Conservation (phyloP, 2,888 invertebrate genomes). For the Epirrita christyi region DNA sequence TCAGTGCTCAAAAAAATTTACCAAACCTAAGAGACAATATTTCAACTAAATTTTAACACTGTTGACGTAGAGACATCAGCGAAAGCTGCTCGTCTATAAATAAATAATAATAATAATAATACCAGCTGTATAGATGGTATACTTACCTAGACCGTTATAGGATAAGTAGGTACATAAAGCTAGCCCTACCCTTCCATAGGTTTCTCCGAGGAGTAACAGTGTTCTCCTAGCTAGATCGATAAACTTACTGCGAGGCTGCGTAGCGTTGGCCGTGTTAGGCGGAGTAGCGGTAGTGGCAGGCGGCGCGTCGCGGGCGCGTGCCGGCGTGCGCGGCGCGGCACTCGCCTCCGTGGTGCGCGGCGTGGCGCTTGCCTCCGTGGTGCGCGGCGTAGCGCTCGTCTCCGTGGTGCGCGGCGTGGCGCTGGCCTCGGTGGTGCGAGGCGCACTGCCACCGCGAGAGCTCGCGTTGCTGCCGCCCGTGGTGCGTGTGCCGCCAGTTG, state of each 20-base stretch:
- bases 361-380: slow-evolving; percentile 44
- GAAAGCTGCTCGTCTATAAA: too few relatives aligned
- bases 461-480: slow-evolving; percentile 67
- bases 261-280: slow-evolving; percentile 51
- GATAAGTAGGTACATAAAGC: too few relatives aligned
- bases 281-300: slow-evolving; percentile 42
- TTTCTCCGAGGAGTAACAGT: too few relatives aligned
- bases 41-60: too few relatives aligned
- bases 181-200: too few relatives aligned
- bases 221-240: too few relatives aligned
- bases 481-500: slow-evolving; percentile 56
- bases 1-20: too few relatives aligned
- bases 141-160: too few relatives aligned
- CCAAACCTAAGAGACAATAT: too few relatives aligned
- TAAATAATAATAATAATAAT: too few relatives aligned
- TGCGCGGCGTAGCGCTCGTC: slow-evolving; percentile 41
- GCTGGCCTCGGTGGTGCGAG: slow-evolving; percentile 55
- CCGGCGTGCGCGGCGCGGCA: slow-evolving; percentile 42
- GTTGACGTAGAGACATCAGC: too few relatives aligned
- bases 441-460: slow-evolving; percentile 77
- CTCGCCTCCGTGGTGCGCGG: slow-evolving; percentile 42
- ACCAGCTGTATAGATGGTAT: too few relatives aligned
- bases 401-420: slow-evolving; percentile 42
- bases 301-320: slow-evolving; percentile 49
- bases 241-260: slow-evolving; percentile 52